These are phyloP conservation scores for Bedellia somnulentella DNA, from an alignment of 2,888 invertebrate genomes.

Conservation along the genomic window DNA sequence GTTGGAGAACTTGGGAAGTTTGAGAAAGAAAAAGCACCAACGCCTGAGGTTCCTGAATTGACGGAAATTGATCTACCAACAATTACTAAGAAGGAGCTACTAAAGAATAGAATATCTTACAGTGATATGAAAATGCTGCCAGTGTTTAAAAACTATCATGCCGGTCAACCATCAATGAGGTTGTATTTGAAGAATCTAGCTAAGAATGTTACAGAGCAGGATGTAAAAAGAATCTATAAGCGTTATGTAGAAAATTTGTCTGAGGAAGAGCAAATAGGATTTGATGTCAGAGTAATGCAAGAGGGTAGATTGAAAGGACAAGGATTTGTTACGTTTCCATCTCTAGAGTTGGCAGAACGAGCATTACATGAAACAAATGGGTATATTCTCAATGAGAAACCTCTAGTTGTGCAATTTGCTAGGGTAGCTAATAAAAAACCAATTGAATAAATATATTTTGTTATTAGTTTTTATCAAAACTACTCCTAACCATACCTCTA, in stretches of 20 bases:
- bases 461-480: conserved; percentile 6
- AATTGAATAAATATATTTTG: conserved; percentile 19
- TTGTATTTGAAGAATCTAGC: conserved; percentile 92
- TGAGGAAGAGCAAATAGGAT: conserved; percentile 43
- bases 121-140: conserved; percentile 74
- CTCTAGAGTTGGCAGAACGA: conserved; percentile 65
- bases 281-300: conserved; percentile 83
- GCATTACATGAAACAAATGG: conserved; percentile 88
- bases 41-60: conserved; percentile 19
- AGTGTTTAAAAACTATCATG: conserved; percentile 84
- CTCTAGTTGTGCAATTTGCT: conserved; percentile 88
- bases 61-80: conserved; percentile 16
- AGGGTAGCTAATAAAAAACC: conserved; percentile 48
- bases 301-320: conserved; percentile 97
- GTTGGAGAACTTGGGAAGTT: conserved; percentile 45
- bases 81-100: conserved; percentile 67
- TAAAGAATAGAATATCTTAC: conserved; percentile 67
- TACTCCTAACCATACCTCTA: too few relatives aligned
- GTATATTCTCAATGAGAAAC: conserved; percentile 81
- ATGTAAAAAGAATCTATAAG: conserved; percentile 75
- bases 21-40: conserved; percentile 26
- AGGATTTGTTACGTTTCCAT: conserved; percentile 85
- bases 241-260: conserved; percentile 56
- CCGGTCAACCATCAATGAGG: conserved; percentile 78
- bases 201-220: conserved; percentile 74